Evolutionary conservation across 2,797 vertebrate species (phyloP).

Genomic region (Champsocephalus gunnari): DNA sequence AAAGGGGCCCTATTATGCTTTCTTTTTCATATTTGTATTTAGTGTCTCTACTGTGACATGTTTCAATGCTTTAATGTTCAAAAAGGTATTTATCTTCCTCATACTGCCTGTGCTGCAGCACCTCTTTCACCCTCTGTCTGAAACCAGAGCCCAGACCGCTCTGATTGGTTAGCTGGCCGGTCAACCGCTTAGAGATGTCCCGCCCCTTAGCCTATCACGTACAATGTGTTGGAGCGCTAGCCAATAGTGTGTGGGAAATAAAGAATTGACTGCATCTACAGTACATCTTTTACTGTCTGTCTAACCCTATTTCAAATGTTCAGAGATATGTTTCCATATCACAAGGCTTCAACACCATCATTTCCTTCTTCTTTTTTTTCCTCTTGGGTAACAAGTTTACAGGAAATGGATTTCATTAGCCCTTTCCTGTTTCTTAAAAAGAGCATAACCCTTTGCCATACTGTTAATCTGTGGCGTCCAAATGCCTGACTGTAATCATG

Average conservation of each 20-base stretch:
- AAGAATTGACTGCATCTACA: background rate
- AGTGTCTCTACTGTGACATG: no score
- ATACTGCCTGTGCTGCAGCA: no score
- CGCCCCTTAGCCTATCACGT: no score
- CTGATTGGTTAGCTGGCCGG: no score
- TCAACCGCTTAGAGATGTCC: no score
- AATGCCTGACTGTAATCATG: background rate
- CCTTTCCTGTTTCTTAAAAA: constrained; percentile 63
- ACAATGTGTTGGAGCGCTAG: no score
- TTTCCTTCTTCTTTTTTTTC: constrained; percentile 35
- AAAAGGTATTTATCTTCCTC: no score
- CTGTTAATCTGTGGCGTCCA: background rate
- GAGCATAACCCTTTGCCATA: background rate
- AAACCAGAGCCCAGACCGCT: no score
- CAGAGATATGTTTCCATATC: background rate
- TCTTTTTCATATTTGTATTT: no score
- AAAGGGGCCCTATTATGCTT: background rate
- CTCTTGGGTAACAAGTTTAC: constrained; percentile 61
- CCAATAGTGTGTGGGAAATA: no score
- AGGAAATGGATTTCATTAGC: constrained; percentile 65
- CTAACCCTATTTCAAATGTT: background rate
- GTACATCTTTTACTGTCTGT: background rate
- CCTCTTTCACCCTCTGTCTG: no score
- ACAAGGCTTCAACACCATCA: background rate
- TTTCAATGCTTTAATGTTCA: no score